phyloP scores from a whole-genome alignment of 2,888 invertebrate species.

The Phaonia tiefii region DNA sequence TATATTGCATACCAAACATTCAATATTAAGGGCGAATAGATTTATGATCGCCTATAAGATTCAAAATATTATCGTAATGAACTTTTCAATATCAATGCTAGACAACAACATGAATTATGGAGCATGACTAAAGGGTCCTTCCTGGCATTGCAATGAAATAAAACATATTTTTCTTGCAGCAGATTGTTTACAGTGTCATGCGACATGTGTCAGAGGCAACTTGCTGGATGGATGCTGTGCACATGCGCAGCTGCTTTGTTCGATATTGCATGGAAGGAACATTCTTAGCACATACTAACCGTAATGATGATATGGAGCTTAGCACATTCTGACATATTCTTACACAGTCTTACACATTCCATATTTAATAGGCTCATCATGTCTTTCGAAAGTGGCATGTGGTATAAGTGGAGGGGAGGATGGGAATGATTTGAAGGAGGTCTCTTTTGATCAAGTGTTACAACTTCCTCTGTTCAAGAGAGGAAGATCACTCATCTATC shows the following conservation, averaged over 20 bases:
- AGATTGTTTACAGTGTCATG: background rate
- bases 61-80: background rate
- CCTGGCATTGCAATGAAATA: background rate
- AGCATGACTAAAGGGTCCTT: constrained; percentile 29
- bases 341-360: no score
- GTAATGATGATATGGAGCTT: constrained; percentile 31
- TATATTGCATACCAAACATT: no score
- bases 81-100: background rate
- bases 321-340: background rate
- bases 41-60: constrained; percentile 7
- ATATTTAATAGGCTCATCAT: no score
- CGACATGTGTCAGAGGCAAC: background rate
- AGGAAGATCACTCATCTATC: background rate
- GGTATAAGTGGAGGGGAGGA: constrained; percentile 1
- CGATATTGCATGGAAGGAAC: background rate
- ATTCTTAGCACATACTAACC: constrained; percentile 44
- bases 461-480: constrained; percentile 15
- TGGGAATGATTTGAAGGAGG: background rate
- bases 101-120: constrained; percentile 16
- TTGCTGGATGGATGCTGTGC: background rate
- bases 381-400: background rate
- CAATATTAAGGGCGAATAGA: constrained; percentile 10
- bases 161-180: background rate
- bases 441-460: constrained; percentile 37
- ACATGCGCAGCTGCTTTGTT: constrained; percentile 29